Evolutionary conservation across 2,113 vertebrate genomes (phyloP).

Genomic region (Hippocampus guttulatus): DNA sequence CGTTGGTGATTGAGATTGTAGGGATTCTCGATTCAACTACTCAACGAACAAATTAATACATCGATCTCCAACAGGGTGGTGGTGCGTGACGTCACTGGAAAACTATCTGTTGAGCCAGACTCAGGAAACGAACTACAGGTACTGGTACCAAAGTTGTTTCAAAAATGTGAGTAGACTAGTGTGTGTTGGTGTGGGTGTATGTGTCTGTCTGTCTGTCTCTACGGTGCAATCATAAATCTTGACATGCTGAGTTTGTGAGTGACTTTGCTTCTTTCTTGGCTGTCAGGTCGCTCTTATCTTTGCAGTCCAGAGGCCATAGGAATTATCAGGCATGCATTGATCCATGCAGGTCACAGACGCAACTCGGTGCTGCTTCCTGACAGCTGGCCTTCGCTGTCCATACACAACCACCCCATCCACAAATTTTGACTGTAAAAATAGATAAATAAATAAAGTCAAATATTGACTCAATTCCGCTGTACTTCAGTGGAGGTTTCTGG

Average conservation of each 20-base stretch:
- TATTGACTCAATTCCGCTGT: slow-evolving; percentile 44
- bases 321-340: slow-evolving; percentile 49
- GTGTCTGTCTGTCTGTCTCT: slow-evolving; percentile 16
- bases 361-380: slow-evolving; percentile 12
- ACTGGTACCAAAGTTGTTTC: background rate
- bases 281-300: slow-evolving; percentile 51
- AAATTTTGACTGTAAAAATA: slow-evolving; percentile 8
- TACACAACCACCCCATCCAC: slow-evolving; percentile 17
- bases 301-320: slow-evolving; percentile 44
- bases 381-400: slow-evolving; percentile 21
- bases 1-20: too few species aligned
- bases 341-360: slow-evolving; percentile 39
- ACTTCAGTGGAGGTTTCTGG: slow-evolving; percentile 36
- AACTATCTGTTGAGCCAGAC: background rate
- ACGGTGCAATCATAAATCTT: slow-evolving; percentile 9
- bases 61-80: background rate
- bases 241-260: slow-evolving; percentile 22
- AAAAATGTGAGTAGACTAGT: background rate
- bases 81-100: background rate
- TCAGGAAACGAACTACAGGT: background rate
- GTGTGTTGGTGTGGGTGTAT: background rate
- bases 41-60: background rate
- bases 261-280: slow-evolving; percentile 21
- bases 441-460: slow-evolving; percentile 12
- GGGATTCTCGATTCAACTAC: too few species aligned